Evolutionary conservation across 2,888 invertebrate genomes (phyloP).

Genomic region (Melinaea menophilus): DNA sequence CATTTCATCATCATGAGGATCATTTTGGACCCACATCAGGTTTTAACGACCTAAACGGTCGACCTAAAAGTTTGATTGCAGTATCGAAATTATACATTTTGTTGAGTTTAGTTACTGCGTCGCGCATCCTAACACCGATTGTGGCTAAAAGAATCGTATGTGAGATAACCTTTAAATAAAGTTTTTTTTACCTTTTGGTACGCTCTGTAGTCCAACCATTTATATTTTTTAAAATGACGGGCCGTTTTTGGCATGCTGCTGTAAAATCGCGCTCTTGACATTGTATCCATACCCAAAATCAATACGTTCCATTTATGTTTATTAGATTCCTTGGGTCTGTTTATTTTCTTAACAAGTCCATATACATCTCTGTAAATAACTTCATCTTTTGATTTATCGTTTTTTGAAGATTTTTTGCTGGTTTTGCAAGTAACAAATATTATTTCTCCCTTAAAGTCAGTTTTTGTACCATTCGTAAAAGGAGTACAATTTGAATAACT

Average conservation of each 20-base stretch:
- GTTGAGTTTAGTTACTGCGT: too few species aligned
- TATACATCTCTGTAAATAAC: constrained; percentile 49
- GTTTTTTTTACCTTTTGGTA: constrained; percentile 76
- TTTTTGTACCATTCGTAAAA: constrained; percentile 42
- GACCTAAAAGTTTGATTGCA: too few species aligned
- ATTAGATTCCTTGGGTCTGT: not conserved
- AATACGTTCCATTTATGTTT: constrained; percentile 74
- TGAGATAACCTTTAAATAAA: constrained; percentile 2
- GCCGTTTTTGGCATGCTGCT: constrained; percentile 86
- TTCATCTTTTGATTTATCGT: constrained; percentile 11
- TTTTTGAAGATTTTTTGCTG: constrained; percentile 14
- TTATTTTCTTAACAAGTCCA: constrained; percentile 42
- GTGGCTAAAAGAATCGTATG: constrained; percentile 1
- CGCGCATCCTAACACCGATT: too few species aligned
- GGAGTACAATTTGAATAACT: constrained; percentile 44
- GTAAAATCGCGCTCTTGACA: constrained; percentile 86
- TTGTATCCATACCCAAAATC: constrained; percentile 89
- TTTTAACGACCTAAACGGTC: too few species aligned
- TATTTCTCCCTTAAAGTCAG: constrained; percentile 43
- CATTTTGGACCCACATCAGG: too few species aligned
- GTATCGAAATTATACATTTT: too few species aligned
- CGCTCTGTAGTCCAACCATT: constrained; percentile 85
- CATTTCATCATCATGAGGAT: too few species aligned
- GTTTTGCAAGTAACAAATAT: constrained; percentile 45
- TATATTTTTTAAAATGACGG: constrained; percentile 79